Evolutionary conservation across 2,797 vertebrate genomes (phyloP), one percentile per base, ranked within the genome.

Genomic region (Anguilla marmorata): DNA sequence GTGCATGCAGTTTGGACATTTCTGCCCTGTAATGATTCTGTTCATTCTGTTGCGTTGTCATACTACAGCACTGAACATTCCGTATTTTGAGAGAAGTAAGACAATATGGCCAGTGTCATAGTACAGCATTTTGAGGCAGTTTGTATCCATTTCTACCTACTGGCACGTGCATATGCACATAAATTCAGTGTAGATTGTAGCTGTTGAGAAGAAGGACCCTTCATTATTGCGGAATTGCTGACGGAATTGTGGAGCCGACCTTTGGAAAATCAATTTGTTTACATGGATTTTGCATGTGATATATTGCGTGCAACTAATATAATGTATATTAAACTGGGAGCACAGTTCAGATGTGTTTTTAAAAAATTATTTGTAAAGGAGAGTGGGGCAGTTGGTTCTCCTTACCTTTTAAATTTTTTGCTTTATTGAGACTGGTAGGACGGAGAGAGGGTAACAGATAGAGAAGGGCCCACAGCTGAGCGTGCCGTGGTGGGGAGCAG

Each of bases 241-340:
- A 41, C 37, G 37, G 33, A 41, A 79, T 41, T 79, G 74, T 79
- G 30, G 72, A 76, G 21, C 72, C 16, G 72, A 45, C 37, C 74
- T 79, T 79, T 79, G 74, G 74, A 79, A 79, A 79, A 79, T 79
- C 1, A 6, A 79, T 41, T 79, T 41, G 74, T 79, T 79, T 45
- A 21, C 74, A 41, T 79, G 33, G 74, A 69, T 63, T 24, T 30
- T 52, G 50, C 37, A 19, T 45, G 74, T 79, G 74, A 74, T 74
- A 1, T 45, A 79, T 79, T 79, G 33, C 74, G 19, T 41, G 27
- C 12, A 37, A 21, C 27, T 74, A 74, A 21, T 74, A 30, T 74
- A 74, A 33, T 79, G 74, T 41, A 16, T 41, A 27, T 72, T 72
- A 72, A 72, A 72, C 16, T 11, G 69, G 69, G 69, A 14, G n/a